phyloP scores from a whole-genome alignment of 1,140 invertebrate genomes.

The Eupristina koningsbergeri region DNA sequence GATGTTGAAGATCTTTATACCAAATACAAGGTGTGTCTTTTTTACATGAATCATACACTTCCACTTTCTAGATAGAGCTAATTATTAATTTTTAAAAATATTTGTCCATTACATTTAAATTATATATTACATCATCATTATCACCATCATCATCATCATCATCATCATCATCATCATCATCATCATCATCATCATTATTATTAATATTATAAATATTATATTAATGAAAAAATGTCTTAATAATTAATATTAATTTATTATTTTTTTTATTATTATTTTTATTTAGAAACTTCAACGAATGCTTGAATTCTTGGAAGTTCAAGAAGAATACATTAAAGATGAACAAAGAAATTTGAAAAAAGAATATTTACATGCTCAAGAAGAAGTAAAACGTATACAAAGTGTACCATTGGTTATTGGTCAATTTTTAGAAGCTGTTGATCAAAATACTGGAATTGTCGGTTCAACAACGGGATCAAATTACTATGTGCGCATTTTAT shows the following conservation, averaged over 20 bases:
- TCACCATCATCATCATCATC: too few species aligned
- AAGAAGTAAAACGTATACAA: constrained; percentile 97
- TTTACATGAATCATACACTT: too few species aligned
- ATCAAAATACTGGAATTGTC: constrained; percentile 97
- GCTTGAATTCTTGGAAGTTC: constrained; percentile 96
- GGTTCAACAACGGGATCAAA: constrained; percentile 90
- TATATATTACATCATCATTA: too few species aligned
- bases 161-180: too few species aligned
- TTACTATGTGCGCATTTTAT: constrained; percentile 97
- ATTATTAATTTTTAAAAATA: constrained; percentile 20
- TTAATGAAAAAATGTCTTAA: too few species aligned
- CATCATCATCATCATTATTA: too few species aligned
- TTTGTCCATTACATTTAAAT: too few species aligned
- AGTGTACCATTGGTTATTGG: constrained; percentile 98
- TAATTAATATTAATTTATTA: too few species aligned
- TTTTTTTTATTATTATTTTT: constrained; percentile 38
- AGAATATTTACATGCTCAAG: constrained; percentile 97
- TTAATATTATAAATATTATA: too few species aligned
- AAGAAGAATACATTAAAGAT: constrained; percentile 99
- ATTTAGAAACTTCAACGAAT: constrained; percentile 92
- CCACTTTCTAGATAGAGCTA: too few species aligned
- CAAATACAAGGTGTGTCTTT: constrained; percentile 86
- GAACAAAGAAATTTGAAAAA: constrained; percentile 98
- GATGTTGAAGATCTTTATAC: constrained; percentile 94
- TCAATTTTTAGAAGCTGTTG: constrained; percentile 97